phyloP scores from a whole-genome alignment of 2,113 vertebrate species.

The Oncorhynchus gorbuscha region DNA sequence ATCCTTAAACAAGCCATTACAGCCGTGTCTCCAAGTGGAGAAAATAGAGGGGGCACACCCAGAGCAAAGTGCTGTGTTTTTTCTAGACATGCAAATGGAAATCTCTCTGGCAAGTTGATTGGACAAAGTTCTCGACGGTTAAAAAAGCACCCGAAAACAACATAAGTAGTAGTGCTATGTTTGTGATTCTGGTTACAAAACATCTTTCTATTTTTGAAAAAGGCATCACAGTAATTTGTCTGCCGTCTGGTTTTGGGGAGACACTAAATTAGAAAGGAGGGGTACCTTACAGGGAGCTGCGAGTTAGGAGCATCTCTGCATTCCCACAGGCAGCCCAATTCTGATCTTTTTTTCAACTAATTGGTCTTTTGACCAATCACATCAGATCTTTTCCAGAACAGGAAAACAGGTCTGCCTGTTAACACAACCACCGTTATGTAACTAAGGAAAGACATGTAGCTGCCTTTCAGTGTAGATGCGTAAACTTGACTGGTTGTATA shows the following conservation, averaged over 20 bases:
- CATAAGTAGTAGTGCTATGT: slow-evolving; percentile 39
- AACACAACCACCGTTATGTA: not conserved
- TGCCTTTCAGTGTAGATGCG: not conserved
- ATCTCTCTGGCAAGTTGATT: slow-evolving; percentile 30
- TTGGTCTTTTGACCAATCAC: too few relatives aligned
- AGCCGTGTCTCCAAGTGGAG: slow-evolving; percentile 55
- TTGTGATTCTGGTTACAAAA: slow-evolving; percentile 50
- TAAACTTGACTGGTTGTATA: not conserved
- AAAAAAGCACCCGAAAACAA: slow-evolving; percentile 39
- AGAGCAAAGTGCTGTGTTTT: slow-evolving; percentile 55
- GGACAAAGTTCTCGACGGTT: slow-evolving; percentile 38
- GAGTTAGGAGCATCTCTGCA: not conserved
- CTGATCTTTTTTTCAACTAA: too few relatives aligned
- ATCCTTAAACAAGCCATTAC: slow-evolving; percentile 74
- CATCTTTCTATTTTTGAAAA: slow-evolving; percentile 46
- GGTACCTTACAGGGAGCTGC: slow-evolving; percentile 11
- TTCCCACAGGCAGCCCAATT: too few relatives aligned
- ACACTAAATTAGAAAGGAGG: slow-evolving; percentile 39
- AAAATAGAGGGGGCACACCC: slow-evolving; percentile 64
- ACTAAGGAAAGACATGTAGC: not conserved
- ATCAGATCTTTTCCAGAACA: too few relatives aligned
- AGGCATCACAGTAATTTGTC: slow-evolving; percentile 45
- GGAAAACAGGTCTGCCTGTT: too few relatives aligned
- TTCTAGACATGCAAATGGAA: slow-evolving; percentile 43
- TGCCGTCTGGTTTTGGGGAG: slow-evolving; percentile 34